Evolutionary conservation across 2,113 vertebrate genomes (phyloP), one percentile per base, ranked within the genome.

Genomic region (Silurus glanis): DNA sequence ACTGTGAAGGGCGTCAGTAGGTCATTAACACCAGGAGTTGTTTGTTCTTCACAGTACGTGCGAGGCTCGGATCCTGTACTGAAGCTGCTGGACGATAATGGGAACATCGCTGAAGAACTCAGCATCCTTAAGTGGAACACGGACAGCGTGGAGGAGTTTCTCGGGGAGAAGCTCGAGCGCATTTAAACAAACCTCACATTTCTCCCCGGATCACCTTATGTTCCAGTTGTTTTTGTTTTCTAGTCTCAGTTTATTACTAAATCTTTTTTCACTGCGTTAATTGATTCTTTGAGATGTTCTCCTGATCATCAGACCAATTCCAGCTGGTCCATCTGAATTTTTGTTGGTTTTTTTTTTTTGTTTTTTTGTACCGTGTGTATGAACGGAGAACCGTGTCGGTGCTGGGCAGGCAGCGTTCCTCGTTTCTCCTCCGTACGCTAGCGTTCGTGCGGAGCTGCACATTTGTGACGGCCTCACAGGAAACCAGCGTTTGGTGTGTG

Each of bases 51-150:
- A 17, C 92, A 99, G 98, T 99, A 99, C 76, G 98, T 99, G 71
- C 96, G 97, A 91, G 98, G 98, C 91, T 98, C 98, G 55, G 98
- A 99, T 90, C 98, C 98, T 95, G 95, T 99, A 6, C 95, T 99
- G 25, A 99, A 99, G 96, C 97, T 99, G 91, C 93, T 99, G 96
- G 98, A 99, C 12, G 97, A 99, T 89, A 96, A 88, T 80, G 98
- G 98, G 97, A 99, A 99, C 96, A 99, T 99, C 69, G 97, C 97
- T 88, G 98, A 99, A 92, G 98, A 99, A 74, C 94, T 99, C 87
- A 99, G 98, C 96, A 99, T 99, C 95, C 96, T 98, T 93, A 99
- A 99, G 90, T 99, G 98, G 98, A 99, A 99, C 92, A 99, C 98
- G 4, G 98, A 99, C 93, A 99, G 98, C 0, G 98, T 99, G 51